Conservation (phyloP, 2,113 vertebrate genomes). For the Origma solitaria region DNA sequence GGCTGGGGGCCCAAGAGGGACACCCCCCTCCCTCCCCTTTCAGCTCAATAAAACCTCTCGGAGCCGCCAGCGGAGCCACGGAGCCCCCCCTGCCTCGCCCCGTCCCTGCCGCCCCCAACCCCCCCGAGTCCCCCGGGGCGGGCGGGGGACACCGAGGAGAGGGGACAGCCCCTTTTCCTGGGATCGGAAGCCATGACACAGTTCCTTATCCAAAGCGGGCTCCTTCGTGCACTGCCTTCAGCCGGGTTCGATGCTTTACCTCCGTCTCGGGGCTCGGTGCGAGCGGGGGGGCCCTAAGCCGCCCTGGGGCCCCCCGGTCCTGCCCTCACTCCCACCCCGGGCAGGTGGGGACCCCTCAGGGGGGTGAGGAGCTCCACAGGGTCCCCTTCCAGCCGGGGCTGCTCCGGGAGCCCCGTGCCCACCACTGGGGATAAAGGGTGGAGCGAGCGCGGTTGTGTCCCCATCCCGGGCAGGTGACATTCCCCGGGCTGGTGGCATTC, state of each 20-base stretch:
- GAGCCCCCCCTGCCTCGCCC: not conserved
- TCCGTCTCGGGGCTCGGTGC: not conserved
- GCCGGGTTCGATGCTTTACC: constrained; percentile 16
- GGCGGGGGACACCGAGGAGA: not conserved
- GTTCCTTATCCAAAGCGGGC: constrained; percentile 39
- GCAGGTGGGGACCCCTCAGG: not conserved
- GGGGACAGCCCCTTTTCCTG: not conserved
- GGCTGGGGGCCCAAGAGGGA: not conserved
- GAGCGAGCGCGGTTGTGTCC: not conserved
- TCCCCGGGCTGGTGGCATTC: not conserved
- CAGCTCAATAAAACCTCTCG: constrained; percentile 31
- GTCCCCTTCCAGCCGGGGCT: not conserved
- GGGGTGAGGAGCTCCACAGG: not conserved
- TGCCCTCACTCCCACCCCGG: not conserved
- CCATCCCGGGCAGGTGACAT: not conserved
- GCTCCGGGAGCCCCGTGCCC: not conserved
- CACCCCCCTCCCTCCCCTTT: not conserved
- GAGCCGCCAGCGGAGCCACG: not conserved
- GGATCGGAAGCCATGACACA: constrained; percentile 47
- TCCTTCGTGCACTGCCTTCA: not conserved
- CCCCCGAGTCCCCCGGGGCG: not conserved
- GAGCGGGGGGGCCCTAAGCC: not conserved
- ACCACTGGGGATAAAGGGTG: not conserved
- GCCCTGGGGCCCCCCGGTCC: not conserved
- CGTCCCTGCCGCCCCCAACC: not conserved